Base-by-base conservation (phyloP, 2,888 invertebrate species). In the Lithosia quadra region DNA sequence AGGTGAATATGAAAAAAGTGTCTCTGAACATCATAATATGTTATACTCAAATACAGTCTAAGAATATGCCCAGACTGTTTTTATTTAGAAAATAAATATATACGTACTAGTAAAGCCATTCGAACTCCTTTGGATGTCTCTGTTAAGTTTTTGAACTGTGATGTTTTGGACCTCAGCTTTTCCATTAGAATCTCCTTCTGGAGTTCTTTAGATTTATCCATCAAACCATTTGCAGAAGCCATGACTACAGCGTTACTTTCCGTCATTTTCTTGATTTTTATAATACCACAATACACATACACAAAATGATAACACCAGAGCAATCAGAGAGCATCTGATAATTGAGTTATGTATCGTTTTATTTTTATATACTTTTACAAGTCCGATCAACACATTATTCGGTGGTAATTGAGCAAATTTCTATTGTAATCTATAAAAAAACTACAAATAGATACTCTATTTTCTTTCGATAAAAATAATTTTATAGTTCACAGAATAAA, bases 151-250 rank as follows among this genome's bases (percentile, higher is more conserved):
- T 98, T 98, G 81, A 96, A 97, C 79, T 98, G 98, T 65, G 96
- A 96, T 74, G 97, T 96, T 94, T 98, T 98, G 58, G 98, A 97
- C 69, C 98, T 96, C 65, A 99, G 94, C 87, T 98, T 98, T 89
- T 99, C 99, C 98, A 99, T 99, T 73, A 99, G 95, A 72, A 98
- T 96, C 91, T 98, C 98, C 94, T 97, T 96, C 89, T 98, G 98
- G 65, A 95, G 91, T 78, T 95, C 95, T 75, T 93, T 93, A 43
- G 94, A 94, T 84, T 95, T 95, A 77, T 95, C 93, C 65, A 92
- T 80, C 64, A 92, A 81, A 60, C 89, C 91, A 76, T 86, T 91
- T 64, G 86, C 75, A 59, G 90, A 82, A 73, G 88, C 86, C 93
- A 94, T 92, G 69, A 84, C 76, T 78, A 88, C 76, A 76, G 87